phyloP scores from a whole-genome alignment of 2,797 vertebrate genomes.

The Delichon dasypus region DNA sequence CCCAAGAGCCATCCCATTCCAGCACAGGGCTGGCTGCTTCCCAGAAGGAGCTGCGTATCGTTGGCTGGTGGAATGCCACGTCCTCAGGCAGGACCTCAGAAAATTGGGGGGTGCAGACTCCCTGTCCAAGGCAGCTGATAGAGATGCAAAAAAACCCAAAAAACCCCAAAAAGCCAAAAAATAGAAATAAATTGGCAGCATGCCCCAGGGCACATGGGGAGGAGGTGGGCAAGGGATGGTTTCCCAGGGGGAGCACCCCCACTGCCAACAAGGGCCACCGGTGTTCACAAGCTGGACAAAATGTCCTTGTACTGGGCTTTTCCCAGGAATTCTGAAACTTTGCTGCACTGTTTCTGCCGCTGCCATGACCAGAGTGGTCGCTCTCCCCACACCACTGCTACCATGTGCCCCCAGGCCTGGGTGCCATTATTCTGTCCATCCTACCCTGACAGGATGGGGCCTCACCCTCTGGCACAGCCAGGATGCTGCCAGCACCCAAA shows the following conservation, averaged over 20 bases:
- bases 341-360: not conserved
- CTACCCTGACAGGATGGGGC: rapidly evolving
- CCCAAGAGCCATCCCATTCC: conserved; percentile 25
- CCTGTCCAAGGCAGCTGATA: not conserved
- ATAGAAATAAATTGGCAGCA: not conserved
- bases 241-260: not conserved
- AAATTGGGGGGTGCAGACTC: not conserved
- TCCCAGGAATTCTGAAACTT: conserved; percentile 27
- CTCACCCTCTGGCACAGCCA: not conserved
- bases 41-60: not conserved
- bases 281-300: not conserved
- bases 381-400: not conserved
- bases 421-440: not conserved
- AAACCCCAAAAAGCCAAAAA: not conserved
- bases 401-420: no score
- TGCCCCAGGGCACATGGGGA: rapidly evolving
- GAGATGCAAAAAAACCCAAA: rapidly evolving
- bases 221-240: not conserved
- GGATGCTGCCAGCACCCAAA: not conserved
- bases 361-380: rapidly evolving
- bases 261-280: rapidly evolving
- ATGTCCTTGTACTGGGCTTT: conserved; percentile 1
- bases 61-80: not conserved
- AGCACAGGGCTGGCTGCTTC: not conserved
- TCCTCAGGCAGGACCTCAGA: not conserved